Percentiles rank a stretch among this genome's conserved stretches.
These are phyloP conservation scores for Pagrus major DNA, from an alignment of 2,113 vertebrate species.

Conservation along the genomic window DNA sequence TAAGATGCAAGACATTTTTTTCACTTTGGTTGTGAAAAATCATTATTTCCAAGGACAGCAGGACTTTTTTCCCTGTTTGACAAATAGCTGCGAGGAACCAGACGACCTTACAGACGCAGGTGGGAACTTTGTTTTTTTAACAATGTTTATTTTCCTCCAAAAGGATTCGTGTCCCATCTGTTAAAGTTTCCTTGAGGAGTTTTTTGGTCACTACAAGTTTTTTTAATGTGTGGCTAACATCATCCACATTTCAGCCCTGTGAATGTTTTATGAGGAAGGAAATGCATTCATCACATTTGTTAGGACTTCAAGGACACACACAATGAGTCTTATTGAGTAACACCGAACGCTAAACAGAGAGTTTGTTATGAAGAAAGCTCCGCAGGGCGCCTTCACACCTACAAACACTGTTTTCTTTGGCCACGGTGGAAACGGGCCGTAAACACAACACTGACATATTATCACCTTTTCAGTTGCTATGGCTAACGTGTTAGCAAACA, in stretches of 20 bases:
- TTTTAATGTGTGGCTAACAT: background rate
- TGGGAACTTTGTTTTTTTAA: constrained; percentile 9
- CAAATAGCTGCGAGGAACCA: constrained; percentile 7
- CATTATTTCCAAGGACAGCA: constrained; percentile 7
- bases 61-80: constrained; percentile 8
- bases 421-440: background rate
- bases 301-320: background rate
- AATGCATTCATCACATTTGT: background rate
- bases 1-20: background rate
- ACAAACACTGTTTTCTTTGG: background rate
- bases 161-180: background rate
- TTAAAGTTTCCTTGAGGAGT: background rate
- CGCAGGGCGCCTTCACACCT: background rate
- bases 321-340: background rate
- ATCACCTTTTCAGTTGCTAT: background rate
- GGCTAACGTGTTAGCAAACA: background rate
- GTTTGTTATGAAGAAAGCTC: background rate
- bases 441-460: background rate
- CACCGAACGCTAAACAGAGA: background rate
- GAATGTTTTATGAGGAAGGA: constrained; percentile 7
- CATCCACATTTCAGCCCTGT: background rate
- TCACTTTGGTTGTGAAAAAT: background rate
- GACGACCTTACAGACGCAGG: constrained; percentile 3
- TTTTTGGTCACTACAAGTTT: background rate
- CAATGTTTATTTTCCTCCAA: constrained; percentile 59